Evolutionary conservation across 1,140 invertebrate genomes (phyloP).

Genomic region (Lepidurus couesii): DNA sequence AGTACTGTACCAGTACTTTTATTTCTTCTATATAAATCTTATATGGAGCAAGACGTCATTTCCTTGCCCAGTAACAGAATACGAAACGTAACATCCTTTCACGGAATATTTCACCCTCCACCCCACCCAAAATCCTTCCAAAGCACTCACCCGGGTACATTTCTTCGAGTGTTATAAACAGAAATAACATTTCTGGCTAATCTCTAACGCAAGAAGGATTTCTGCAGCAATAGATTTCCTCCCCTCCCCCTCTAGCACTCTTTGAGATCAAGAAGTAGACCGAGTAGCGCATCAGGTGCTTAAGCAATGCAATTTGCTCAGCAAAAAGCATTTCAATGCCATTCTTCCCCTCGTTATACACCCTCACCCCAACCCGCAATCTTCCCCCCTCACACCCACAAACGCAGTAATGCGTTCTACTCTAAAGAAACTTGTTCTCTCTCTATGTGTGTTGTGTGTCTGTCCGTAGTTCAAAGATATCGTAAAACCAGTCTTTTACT

Average conservation of each 20-base stretch:
- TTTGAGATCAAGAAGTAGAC: not conserved
- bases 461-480: not conserved
- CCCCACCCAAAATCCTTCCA: no score
- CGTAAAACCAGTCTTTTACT: not conserved
- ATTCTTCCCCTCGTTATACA: not conserved
- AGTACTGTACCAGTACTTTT: no score
- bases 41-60: no score
- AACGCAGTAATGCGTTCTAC: not conserved
- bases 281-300: slow-evolving; percentile 11
- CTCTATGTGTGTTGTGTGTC: not conserved
- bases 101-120: no score
- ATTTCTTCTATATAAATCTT: no score
- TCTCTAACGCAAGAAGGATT: no score
- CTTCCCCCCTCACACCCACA: not conserved
- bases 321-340: not conserved
- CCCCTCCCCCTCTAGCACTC: not conserved
- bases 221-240: not conserved
- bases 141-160: no score
- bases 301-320: not conserved
- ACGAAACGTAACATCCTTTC: no score
- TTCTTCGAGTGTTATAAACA: no score
- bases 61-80: no score
- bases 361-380: slow-evolving; percentile 1
- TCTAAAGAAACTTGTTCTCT: not conserved
- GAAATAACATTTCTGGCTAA: no score